Conservation (phyloP, 2,113 vertebrate genomes). For the Syngnathus floridae region DNA sequence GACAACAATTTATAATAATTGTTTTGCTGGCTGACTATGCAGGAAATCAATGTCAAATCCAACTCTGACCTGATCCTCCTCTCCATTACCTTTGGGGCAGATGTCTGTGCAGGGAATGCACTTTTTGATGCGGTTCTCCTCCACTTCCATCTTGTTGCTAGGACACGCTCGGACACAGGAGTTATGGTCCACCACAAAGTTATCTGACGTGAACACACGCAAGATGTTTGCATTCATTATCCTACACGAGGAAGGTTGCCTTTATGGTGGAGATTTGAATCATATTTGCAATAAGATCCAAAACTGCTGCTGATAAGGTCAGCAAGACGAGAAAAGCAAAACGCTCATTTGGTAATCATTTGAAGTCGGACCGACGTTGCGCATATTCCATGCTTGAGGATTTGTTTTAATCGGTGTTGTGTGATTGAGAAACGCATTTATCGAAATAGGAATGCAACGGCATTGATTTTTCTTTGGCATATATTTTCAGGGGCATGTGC, state of each 20-base stretch:
- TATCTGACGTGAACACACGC: conserved; percentile 71
- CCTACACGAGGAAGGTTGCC: not conserved
- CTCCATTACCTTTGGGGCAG: conserved; percentile 88
- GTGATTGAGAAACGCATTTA: conserved; percentile 34
- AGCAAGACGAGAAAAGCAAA: not conserved
- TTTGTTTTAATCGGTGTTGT: conserved; percentile 23
- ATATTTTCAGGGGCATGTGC: no score
- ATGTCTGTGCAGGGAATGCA: conserved; percentile 97
- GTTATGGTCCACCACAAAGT: conserved; percentile 97
- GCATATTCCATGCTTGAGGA: not conserved
- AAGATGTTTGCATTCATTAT: not conserved
- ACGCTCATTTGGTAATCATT: conserved; percentile 40
- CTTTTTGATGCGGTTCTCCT: conserved; percentile 94
- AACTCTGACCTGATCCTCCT: not conserved
- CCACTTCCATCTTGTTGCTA: conserved; percentile 97
- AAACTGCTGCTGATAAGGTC: conserved; percentile 20
- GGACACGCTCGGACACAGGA: conserved; percentile 95
- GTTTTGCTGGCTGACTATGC: not conserved
- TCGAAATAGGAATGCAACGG: no score
- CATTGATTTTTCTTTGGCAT: no score
- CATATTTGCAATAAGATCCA: conserved; percentile 18
- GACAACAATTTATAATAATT: not conserved
- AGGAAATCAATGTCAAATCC: not conserved
- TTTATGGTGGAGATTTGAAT: conserved; percentile 27
- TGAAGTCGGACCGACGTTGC: not conserved